Base-by-base conservation (phyloP, 2,113 vertebrate species). In the Leiothrix lutea region DNA sequence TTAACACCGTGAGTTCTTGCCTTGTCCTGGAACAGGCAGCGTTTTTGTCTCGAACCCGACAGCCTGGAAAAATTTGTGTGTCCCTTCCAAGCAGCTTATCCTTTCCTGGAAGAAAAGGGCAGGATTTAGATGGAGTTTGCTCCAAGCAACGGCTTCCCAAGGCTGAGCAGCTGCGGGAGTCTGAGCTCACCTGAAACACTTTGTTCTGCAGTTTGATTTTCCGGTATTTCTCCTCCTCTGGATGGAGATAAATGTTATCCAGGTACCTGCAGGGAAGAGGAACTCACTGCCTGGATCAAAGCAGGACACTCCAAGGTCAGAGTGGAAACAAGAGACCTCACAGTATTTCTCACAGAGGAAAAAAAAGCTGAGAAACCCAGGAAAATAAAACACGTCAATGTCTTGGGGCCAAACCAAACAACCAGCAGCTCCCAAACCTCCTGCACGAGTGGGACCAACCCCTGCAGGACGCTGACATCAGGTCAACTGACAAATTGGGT, bases 121-220 rank as follows among this genome's bases (percentile, higher is more conserved):
- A 15, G 26, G 17, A 54, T 94, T 72, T 25, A 18, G 53, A 12
- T 12, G 36, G 21, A 26, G 66, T 24, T 69, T 44, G 75, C 50
- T 64, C 35, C 66, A 28, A 54, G 29, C 13, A 33, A 38, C 20
- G 36, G 2, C 3, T 6, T 77, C 12, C 53, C 26, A 2, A 5
- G 28, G 65, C 33, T 45, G 14, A 21, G 38, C 35, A 70, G 13
- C 73, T 33, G 19, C 8, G 1, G 51, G 47, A 51, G 56, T 5
- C 67, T 12, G 25, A 26, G 14, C 94, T 91, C 86, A 99, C 99
- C 99, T 99, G 99, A 72, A 99, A 99, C 77, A 99, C 98, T 91
- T 98, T 99, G 98, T 99, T 99, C 93, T 98, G 98, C 71, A 99
- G 82, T 97, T 99, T 99, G 95, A 99, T 99, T 96, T 98, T 99